phyloP scores from a whole-genome alignment of 2,797 vertebrate genomes.

The Rhabdophis nuchalis region DNA sequence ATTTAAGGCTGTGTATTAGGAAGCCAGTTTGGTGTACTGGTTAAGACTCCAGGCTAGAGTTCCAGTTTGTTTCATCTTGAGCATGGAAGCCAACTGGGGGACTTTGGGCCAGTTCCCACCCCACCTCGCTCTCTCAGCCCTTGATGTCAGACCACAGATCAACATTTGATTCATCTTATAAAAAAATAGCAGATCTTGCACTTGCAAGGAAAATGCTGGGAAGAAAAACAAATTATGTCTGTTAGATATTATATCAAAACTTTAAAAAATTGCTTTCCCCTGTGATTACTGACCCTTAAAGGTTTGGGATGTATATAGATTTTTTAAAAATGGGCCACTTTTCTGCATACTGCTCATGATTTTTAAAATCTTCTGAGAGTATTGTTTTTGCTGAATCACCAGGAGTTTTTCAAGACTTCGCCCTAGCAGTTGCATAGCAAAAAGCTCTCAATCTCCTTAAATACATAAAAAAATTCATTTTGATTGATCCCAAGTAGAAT shows the following conservation, averaged over 20 bases:
- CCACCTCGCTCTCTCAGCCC: too few species aligned
- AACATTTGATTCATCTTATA: background rate
- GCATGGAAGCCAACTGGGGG: background rate
- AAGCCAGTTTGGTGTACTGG: background rate
- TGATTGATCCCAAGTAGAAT: background rate
- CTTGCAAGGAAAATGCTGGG: background rate
- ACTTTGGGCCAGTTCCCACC: background rate
- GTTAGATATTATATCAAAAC: background rate
- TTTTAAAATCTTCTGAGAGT: background rate
- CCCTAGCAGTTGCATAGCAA: background rate
- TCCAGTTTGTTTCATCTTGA: background rate
- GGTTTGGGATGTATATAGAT: background rate
- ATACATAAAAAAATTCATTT: background rate
- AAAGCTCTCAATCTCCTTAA: background rate
- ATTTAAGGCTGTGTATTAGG: background rate
- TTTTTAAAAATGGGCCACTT: background rate
- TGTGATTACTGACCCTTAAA: background rate
- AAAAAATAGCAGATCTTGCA: background rate
- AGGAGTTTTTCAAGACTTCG: background rate
- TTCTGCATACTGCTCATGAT: background rate
- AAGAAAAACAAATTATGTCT: background rate
- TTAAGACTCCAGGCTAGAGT: background rate
- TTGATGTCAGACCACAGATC: background rate
- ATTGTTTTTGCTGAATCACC: conserved; percentile 5
- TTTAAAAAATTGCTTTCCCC: background rate